These are phyloP conservation scores for Ariolimax columbianus DNA, from an alignment of 2,888 invertebrate genomes.

Conservation along the genomic window DNA sequence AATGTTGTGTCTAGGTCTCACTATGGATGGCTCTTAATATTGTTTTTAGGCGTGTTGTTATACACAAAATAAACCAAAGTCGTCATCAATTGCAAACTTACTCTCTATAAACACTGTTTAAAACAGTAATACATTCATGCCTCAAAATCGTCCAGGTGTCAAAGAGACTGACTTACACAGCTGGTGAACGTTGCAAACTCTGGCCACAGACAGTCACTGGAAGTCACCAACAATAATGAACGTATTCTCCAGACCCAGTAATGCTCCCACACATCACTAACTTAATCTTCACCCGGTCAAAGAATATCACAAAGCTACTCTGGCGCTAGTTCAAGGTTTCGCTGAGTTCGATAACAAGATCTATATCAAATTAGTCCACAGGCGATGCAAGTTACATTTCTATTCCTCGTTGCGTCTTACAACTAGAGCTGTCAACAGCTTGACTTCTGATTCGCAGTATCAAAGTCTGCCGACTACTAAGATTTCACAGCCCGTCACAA, in stretches of 20 bases:
- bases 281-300: neutral
- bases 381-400: neutral
- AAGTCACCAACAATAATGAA: neutral
- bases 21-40: too few relatives aligned
- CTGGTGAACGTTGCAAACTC: neutral
- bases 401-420: neutral
- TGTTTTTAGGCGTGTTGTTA: too few relatives aligned
- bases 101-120: too few relatives aligned
- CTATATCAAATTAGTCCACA: neutral
- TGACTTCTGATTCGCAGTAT: constrained; percentile 33
- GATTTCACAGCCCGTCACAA: neutral
- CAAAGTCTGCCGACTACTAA: neutral
- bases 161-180: neutral
- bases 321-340: neutral
- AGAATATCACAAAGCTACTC: neutral
- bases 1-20: too few relatives aligned
- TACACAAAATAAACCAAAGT: too few relatives aligned
- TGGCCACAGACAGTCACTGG: neutral
- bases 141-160: too few relatives aligned
- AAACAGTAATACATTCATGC: too few relatives aligned
- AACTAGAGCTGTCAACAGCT: neutral
- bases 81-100: too few relatives aligned
- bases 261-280: neutral
- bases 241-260: neutral
- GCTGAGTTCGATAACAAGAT: neutral